Evolutionary conservation across 92 coral and sea anemone genomes (phyloP).

Genomic region (Diadumene lineata): DNA sequence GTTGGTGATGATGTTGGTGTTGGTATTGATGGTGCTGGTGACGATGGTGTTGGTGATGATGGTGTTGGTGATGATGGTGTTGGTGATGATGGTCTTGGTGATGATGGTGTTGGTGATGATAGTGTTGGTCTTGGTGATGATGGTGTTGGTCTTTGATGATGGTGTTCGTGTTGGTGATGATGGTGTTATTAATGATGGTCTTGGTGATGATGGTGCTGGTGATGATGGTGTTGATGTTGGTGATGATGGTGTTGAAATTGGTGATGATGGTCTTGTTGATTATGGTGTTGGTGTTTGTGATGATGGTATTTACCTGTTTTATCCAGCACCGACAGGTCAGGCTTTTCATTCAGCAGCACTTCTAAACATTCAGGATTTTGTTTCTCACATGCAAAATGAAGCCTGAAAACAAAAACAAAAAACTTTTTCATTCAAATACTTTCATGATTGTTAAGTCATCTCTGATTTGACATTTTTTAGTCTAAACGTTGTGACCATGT

Average conservation of each 20-base stretch:
- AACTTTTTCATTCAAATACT: not conserved
- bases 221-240: not conserved
- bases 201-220: not conserved
- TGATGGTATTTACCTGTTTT: constrained; percentile 61
- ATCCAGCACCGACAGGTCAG: constrained; percentile 77
- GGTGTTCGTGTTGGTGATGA: not conserved
- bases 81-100: not conserved
- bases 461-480: too few relatives aligned
- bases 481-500: too few relatives aligned
- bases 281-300: not conserved
- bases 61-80: not conserved
- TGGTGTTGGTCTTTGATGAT: not conserved
- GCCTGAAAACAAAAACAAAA: constrained; percentile 27
- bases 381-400: constrained; percentile 77
- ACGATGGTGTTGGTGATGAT: not conserved
- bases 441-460: too few relatives aligned
- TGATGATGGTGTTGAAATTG: not conserved
- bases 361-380: constrained; percentile 85
- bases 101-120: not conserved
- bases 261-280: not conserved
- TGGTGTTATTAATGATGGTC: too few relatives aligned
- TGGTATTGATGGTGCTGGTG: not conserved
- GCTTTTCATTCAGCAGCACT: constrained; percentile 65
- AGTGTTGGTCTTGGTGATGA: not conserved
- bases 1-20: not conserved